Percentiles rank a stretch among this genome's conserved stretches.
phyloP scores from a whole-genome alignment of 2,888 invertebrate species.

The Chloroclystis v-ata region DNA sequence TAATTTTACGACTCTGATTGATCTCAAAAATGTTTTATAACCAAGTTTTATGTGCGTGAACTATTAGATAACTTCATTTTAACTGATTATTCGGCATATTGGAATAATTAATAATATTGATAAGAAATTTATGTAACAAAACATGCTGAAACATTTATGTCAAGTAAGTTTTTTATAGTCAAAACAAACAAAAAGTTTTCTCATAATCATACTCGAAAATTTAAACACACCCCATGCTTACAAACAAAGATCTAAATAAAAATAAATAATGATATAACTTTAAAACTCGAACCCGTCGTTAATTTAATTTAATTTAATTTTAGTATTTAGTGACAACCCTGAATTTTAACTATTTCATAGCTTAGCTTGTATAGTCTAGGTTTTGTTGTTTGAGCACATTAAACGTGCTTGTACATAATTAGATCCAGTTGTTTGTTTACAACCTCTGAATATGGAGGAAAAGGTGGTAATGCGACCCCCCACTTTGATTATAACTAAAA shows the following conservation, averaged over 20 bases:
- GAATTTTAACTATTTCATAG: slow-evolving; percentile 26
- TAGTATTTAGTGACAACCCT: slow-evolving; percentile 13
- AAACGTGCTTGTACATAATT: slow-evolving; percentile 18
- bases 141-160: background rate
- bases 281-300: too few species aligned
- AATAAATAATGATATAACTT: too few species aligned
- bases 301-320: too few species aligned
- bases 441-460: too few species aligned
- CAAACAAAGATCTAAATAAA: too few species aligned
- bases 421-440: slow-evolving; percentile 4
- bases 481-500: too few species aligned
- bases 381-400: slow-evolving; percentile 9
- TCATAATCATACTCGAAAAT: too few species aligned
- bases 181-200: too few species aligned
- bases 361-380: slow-evolving; percentile 9
- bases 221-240: too few species aligned
- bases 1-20: slow-evolving; percentile 1
- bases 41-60: slow-evolving; percentile 6
- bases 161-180: too few species aligned
- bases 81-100: background rate
- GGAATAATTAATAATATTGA: background rate
- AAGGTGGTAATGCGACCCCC: too few species aligned
- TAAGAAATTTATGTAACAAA: background rate
- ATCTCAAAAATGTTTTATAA: slow-evolving; percentile 11
- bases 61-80: slow-evolving; percentile 10